These are phyloP conservation scores for Odiellus spinosus DNA, from an alignment of 2,888 invertebrate species.

Conservation along the genomic window DNA sequence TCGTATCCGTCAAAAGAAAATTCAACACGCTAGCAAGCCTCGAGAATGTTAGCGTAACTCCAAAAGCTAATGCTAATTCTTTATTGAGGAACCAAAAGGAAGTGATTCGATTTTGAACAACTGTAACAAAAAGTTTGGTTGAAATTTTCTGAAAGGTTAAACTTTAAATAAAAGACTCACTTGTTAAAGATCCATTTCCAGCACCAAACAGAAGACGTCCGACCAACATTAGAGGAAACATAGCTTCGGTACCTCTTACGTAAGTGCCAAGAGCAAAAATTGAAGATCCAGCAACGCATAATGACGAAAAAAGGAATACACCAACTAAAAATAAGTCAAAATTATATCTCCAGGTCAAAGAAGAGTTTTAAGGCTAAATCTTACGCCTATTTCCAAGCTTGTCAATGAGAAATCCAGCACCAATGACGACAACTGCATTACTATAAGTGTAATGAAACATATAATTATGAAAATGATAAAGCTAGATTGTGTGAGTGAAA, in stretches of 20 bases:
- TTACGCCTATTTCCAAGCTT: conserved; percentile 31
- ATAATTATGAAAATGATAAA: too few species aligned
- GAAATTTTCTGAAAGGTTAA: not conserved
- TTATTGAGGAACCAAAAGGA: conserved; percentile 32
- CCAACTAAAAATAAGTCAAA: conserved; percentile 27
- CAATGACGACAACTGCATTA: conserved; percentile 31
- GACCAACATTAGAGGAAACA: conserved; percentile 31
- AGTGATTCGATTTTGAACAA: conserved; percentile 32
- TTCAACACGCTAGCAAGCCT: conserved; percentile 32
- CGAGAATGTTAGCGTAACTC: conserved; percentile 30
- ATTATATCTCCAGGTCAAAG: not conserved
- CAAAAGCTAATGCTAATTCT: conserved; percentile 32
- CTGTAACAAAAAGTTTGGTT: conserved; percentile 20
- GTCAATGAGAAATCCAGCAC: conserved; percentile 31
- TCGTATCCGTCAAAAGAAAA: conserved; percentile 28
- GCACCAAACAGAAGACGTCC: conserved; percentile 32
- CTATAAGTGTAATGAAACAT: too few species aligned
- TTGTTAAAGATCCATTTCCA: conserved; percentile 33
- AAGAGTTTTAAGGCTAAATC: conserved; percentile 8
- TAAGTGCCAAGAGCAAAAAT: conserved; percentile 29
- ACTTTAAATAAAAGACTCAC: conserved; percentile 21
- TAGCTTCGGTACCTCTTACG: conserved; percentile 26
- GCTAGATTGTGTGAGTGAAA: too few species aligned
- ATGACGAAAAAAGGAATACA: conserved; percentile 29
- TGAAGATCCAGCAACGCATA: conserved; percentile 30